Base-by-base conservation (phyloP, 2,888 invertebrate genomes). In the Patella ulyssiponensis region DNA sequence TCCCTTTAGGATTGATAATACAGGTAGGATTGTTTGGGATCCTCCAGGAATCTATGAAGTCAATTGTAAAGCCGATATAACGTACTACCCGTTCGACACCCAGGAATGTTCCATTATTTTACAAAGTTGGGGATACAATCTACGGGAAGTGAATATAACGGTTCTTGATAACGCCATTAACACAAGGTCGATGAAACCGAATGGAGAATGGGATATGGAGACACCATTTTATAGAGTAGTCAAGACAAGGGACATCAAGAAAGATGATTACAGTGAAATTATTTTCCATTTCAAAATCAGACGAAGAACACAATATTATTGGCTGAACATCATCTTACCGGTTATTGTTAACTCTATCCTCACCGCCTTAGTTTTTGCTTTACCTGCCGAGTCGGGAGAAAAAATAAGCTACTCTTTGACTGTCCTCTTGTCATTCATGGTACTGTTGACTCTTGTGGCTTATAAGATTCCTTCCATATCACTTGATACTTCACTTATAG, bases 391-490 rank as follows among this genome's bases (percentile, higher is more conserved):
- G 70, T 73, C 79, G 27, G 81, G 83, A 23, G 85, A 85, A 77
- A 84, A 81, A 75, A 82, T 83, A 69, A 78, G 82, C 15, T 83
- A 79, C 71, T 78, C 80, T 44, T 71, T 85, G 73, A 84, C 84
- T 14, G 83, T 85, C 23, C 79, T 85, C 33, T 80, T 85, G 51
- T 77, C 84, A 71, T 78, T 81, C 71, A 83, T 83, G 53, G 83
- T 85, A n/a, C 80, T 83, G 54, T 77, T 84, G 73, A 83, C 83
- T 27, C 80, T 85, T 11, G 77, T 85, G 44, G 73, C 82, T 11
- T 81, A 82, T 54, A 77, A 73, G 56, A 81, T 85, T 78, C 85
- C 85, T 3, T 79, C 80, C 2, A 83, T 83, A 52, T 84, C 85
- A 17, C 69, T 75, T 15, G 73, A 80, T 51, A 81, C 76, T 2